Evolutionary conservation across 1,140 invertebrate genomes (phyloP).

Genomic region (Lasioglossum albipes): DNA sequence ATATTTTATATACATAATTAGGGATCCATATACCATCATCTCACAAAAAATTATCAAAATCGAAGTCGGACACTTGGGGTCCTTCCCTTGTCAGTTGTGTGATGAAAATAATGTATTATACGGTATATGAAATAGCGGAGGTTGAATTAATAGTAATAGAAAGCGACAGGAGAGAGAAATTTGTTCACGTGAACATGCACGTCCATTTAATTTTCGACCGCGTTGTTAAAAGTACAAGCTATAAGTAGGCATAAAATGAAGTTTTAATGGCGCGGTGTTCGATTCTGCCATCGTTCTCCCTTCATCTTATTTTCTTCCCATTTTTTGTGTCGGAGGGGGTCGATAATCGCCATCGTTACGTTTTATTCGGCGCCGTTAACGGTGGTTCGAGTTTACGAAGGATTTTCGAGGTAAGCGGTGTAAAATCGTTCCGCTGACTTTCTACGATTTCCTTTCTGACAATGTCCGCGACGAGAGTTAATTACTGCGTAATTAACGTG

Average conservation of each 20-base stretch:
- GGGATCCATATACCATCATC: too few relatives aligned
- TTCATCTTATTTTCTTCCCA: slow-evolving; percentile 57
- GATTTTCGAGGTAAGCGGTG: slow-evolving; percentile 57
- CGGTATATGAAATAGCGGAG: too few relatives aligned
- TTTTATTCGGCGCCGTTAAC: slow-evolving; percentile 55
- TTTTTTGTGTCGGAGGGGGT: slow-evolving; percentile 44
- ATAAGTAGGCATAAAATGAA: slow-evolving; percentile 55
- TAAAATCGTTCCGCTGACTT: slow-evolving; percentile 56
- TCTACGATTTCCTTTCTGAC: slow-evolving; percentile 49
- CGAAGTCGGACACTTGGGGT: too few relatives aligned
- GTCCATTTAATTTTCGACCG: too few relatives aligned
- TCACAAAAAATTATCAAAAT: too few relatives aligned
- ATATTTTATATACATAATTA: too few relatives aligned
- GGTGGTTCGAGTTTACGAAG: slow-evolving; percentile 44
- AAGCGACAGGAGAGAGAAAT: too few relatives aligned
- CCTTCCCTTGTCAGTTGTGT: too few relatives aligned
- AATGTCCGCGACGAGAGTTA: slow-evolving; percentile 50
- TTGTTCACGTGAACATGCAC: too few relatives aligned
- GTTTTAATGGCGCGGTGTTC: slow-evolving; percentile 59
- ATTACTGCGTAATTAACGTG: slow-evolving; percentile 62
- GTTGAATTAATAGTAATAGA: too few relatives aligned
- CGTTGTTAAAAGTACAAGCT: slow-evolving; percentile 56
- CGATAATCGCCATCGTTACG: slow-evolving; percentile 57
- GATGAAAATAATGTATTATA: too few relatives aligned
- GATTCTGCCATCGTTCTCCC: slow-evolving; percentile 29